Evolutionary conservation across 2,797 vertebrate genomes (phyloP), one percentile per base, ranked within the genome.

Genomic region (Acanthurus leucopareius): DNA sequence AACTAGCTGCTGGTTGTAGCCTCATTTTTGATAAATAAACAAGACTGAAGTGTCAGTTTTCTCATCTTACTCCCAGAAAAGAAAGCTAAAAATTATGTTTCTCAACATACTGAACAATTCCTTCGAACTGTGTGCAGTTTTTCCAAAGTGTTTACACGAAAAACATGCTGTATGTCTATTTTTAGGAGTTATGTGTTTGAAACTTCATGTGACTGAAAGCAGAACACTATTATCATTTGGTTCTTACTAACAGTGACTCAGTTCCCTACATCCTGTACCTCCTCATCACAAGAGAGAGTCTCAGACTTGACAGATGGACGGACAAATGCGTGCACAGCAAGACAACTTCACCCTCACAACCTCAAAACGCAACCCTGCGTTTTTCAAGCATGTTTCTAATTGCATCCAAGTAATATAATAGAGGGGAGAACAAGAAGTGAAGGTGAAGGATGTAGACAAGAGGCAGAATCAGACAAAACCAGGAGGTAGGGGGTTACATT

Each of bases 401-500:
- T 35, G 80, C 40, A 47, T 4, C 1, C 13, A 44, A 7, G 35
- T 69, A 47, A 57, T 32, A 32, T 32, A 87, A 77, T n/a, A 80
- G 57, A 35, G 19, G 9, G 62, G 40, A 14, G 49, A 20, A 11
- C 10, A 53, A 20, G 63, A 32, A 11, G 28, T 10, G 53, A 69
- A 62, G 56, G 62, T 32, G 49, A 73, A 22, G 42, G 57, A 58
- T 53, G 32, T n/a, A 68, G 63, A 76, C 45, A 25, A 65, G 71
- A 82, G 61, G 56, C 51, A 35, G 52, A 86, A 63, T 67, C 40
- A 82, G 61, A 59, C 51, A 35, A 49, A 86, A 63, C 65, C 40
- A 66, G 78, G 66, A 69, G 54, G 56, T 16, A 25, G 70, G 63
- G 87, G 80, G 79, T 71, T 59, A 83, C 91, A 94, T 94, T 94